A percentile compares a stretch with the other conserved stretches of the same genome.
Conservation (phyloP, 2,888 invertebrate genomes). For the Galerucella nymphaeae region DNA sequence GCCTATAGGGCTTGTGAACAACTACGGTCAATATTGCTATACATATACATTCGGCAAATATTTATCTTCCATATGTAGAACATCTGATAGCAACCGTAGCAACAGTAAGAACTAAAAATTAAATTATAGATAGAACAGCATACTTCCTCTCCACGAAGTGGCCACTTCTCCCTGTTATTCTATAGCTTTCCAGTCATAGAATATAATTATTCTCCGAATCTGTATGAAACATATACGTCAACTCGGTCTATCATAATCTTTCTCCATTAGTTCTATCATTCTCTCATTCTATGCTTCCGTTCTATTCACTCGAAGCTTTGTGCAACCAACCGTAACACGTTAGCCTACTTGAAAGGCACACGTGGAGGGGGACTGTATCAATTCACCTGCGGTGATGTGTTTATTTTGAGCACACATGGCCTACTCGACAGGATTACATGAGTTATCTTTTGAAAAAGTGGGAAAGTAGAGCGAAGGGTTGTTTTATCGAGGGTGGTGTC, state of each 20-base stretch:
- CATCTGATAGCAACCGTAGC: too few species aligned
- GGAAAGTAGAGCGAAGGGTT: background rate
- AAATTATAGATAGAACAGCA: too few species aligned
- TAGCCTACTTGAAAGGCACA: conserved; percentile 2
- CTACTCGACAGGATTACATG: background rate
- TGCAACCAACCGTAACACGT: background rate
- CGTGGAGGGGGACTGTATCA: background rate
- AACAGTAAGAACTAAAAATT: too few species aligned
- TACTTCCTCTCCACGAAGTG: too few species aligned
- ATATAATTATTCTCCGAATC: too few species aligned
- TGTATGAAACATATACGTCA: background rate
- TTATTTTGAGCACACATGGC: conserved; percentile 5
- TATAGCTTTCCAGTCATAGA: too few species aligned
- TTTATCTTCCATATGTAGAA: too few species aligned
- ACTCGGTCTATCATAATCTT: background rate
- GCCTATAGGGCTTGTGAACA: background rate
- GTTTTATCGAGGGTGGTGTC: background rate
- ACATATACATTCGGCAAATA: background rate
- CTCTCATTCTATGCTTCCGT: background rate
- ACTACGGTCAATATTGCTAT: background rate
- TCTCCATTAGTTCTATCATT: background rate
- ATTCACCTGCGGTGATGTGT: background rate
- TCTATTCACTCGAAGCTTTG: background rate
- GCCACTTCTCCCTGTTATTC: too few species aligned
- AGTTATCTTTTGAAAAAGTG: background rate